These are phyloP conservation scores for Tipula confusa DNA, from an alignment of 2,888 invertebrate species.

Conservation along the genomic window DNA sequence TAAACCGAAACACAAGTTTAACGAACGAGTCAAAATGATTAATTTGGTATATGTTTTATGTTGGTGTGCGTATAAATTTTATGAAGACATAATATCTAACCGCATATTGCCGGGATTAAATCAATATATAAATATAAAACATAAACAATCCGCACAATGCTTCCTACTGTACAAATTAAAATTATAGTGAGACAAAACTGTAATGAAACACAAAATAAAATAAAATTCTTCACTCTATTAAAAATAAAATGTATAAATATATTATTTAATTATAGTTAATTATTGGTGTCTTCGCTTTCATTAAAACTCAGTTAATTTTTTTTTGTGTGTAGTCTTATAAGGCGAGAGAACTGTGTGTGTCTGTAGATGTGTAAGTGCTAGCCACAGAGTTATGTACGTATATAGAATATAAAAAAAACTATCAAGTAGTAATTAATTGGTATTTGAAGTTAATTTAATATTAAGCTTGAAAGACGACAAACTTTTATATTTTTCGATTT, in stretches of 20 bases:
- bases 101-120: too few relatives aligned
- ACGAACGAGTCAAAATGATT: neutral
- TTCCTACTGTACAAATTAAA: neutral
- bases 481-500: neutral
- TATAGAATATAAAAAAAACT: neutral
- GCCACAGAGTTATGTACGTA: neutral
- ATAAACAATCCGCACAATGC: neutral
- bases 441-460: constrained; percentile 25
- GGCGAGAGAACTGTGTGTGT: neutral
- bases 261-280: constrained; percentile 12
- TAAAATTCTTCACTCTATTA: neutral
- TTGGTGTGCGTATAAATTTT: neutral
- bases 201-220: neutral
- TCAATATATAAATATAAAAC: neutral
- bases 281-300: constrained; percentile 12
- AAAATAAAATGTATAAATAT: neutral
- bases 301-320: neutral
- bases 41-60: neutral
- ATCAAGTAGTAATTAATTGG: constrained; percentile 20
- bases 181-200: neutral
- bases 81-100: neutral
- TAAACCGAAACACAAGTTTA: neutral
- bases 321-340: neutral
- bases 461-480: constrained; percentile 12
- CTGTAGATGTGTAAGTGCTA: too few relatives aligned